Conservation (phyloP, 2,888 invertebrate species). For the Drosophila putrida region DNA sequence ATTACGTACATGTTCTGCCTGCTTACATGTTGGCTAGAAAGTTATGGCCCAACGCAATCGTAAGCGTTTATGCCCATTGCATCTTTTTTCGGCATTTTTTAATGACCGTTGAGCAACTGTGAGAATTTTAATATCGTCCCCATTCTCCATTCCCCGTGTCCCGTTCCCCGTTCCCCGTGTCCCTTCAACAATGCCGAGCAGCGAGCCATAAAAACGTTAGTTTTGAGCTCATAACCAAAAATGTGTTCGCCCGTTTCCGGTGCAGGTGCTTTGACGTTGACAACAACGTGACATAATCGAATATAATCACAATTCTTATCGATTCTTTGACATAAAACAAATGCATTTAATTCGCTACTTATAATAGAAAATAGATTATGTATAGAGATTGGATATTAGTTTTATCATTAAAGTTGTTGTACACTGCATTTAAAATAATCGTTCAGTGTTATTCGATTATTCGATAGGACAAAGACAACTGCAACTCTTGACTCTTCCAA, state of each 20-base stretch:
- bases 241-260: conserved; percentile 14
- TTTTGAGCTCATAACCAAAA: conserved; percentile 18
- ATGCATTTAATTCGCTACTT: no score
- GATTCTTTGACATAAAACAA: not conserved
- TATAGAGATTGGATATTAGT: no score
- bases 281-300: conserved; percentile 18
- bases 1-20: conserved; percentile 19
- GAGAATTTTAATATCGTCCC: conserved; percentile 36
- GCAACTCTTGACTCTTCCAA: not conserved
- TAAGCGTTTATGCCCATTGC: conserved; percentile 26
- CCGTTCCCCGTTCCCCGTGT: not conserved
- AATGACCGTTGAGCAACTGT: conserved; percentile 34
- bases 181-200: not conserved
- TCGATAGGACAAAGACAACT: not conserved
- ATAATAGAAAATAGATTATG: no score
- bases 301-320: conserved; percentile 2
- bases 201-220: conserved; percentile 11
- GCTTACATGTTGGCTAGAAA: conserved; percentile 17
- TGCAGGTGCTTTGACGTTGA: conserved; percentile 11
- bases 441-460: not conserved
- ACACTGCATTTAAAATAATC: no score
- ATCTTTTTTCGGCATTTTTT: conserved; percentile 36
- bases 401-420: no score
- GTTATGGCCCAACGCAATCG: conserved; percentile 10
- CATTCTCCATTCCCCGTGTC: not conserved